Percentiles rank a stretch among this genome's conserved stretches.
These are phyloP conservation scores for Endomychus coccineus DNA, from an alignment of 2,888 invertebrate species.

Conservation along the genomic window DNA sequence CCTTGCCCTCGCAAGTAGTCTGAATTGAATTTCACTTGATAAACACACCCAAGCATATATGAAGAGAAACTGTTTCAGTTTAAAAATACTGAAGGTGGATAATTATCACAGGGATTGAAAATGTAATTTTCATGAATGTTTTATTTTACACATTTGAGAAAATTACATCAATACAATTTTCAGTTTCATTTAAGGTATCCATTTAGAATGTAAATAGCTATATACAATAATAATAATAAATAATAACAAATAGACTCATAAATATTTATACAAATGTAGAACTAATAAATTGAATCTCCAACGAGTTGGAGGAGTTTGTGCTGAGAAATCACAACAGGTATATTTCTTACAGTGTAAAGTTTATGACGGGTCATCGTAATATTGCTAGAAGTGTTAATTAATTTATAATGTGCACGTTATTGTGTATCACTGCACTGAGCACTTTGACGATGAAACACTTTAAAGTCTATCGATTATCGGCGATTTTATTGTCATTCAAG, in stretches of 20 bases:
- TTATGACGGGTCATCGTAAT: too few relatives aligned
- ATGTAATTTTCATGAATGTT: too few relatives aligned
- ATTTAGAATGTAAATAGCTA: constrained; percentile 14
- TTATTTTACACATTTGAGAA: constrained; percentile 17
- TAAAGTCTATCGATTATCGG: too few relatives aligned
- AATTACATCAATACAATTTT: constrained; percentile 18
- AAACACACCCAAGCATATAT: too few relatives aligned
- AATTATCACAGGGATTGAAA: too few relatives aligned
- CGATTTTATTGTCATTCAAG: constrained; percentile 73
- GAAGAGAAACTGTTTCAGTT: too few relatives aligned
- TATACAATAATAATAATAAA: constrained; percentile 18
- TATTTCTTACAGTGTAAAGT: constrained; percentile 11
- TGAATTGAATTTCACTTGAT: too few relatives aligned
- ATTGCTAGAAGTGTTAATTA: constrained; percentile 5
- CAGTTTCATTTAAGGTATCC: constrained; percentile 7
- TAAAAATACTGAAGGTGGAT: too few relatives aligned
- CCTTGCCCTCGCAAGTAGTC: too few relatives aligned
- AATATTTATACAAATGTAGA: constrained; percentile 17
- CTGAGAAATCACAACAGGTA: constrained; percentile 14
- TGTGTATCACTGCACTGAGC: too few relatives aligned
- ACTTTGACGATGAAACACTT: too few relatives aligned
- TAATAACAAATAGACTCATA: constrained; percentile 18
- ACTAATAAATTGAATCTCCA: constrained; percentile 13
- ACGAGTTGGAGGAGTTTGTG: constrained; percentile 13
- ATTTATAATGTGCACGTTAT: too few relatives aligned